Base-by-base conservation (phyloP, 2,113 vertebrate genomes). In the Salvelinus fontinalis region DNA sequence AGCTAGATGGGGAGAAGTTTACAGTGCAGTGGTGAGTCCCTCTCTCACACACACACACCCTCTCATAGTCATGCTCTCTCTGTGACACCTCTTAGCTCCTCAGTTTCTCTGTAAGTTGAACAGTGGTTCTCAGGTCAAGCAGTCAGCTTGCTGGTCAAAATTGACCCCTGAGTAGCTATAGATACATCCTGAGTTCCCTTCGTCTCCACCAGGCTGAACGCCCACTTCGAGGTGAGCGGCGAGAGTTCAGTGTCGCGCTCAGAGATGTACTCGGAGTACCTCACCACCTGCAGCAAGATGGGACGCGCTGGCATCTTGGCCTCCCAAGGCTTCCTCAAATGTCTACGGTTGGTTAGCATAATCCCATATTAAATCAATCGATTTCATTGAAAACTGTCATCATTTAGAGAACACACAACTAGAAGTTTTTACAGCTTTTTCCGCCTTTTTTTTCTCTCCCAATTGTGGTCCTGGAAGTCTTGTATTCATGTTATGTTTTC, bases 1-100 rank as follows among this genome's bases (percentile, higher is more conserved):
- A 99, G 93, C 95, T 98, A 78, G 97, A 99, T 83, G 97, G 97
- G 60, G 98, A 99, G 87, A 99, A 99, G 92, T 99, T 99, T 91
- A 96, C 96, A 70, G 93, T 96, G 93, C 98, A 99, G 71, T 99
- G 97, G 98, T 99, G 91, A 96, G 95, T 92, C 8, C 0, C 9
- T 11, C 39, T 11, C 39, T 12, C 39, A 3, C 16, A 2, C 18
- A 1, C 48, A 3, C 18, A 3, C 2, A n/a, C 31, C n/a, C 26
- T 16, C 3, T 39, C 3, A 3, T 11, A 3, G 44, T 24, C 20
- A 4, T 24, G 8, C 59, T 62, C 8, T 22, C 16, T 16, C 59
- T 62, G 59, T 62, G 39, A 44, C n/a, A 16, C 59, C 5, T 22
- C 20, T 60, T 60, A 20, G 16, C 20, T 22, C 4, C 0, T 60